Evolutionary conservation across 2,888 invertebrate species (phyloP), one percentile per base, ranked within the genome.

Genomic region (Cryptocephalus primarius): DNA sequence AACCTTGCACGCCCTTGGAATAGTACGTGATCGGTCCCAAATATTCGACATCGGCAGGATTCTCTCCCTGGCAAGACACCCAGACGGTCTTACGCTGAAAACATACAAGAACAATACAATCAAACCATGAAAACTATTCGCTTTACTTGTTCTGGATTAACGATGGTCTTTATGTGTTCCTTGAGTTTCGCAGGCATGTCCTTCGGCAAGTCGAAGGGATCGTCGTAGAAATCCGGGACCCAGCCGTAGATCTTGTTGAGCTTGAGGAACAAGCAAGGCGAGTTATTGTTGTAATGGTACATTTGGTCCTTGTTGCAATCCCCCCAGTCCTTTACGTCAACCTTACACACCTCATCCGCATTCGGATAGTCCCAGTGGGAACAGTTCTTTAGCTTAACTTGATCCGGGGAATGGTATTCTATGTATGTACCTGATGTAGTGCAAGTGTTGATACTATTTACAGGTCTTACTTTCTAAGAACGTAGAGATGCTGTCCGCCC

Each of bases 221-320:
- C 78, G 61, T 88, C 83, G 65, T 87, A 93, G 62, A 79, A 87
- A 32, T 84, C 77, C 0, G 95, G 94, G 53, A 77, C 74, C 94
- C 94, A 95, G 12, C 83, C 89, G 60, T 82, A 93, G 62, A 94
- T 93, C 78, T 88, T 92, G 73, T 99, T 99, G 36, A 99, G 74
- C 68, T 97, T 97, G 47, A 99, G 76, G 66, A 96, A 86, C 53
- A 97, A 78, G 71, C 99, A 99, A 0, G 97, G 97, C 13, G 86
- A 83, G 39, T 92, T 93, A 64, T 85, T 84, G 66, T 89, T 86
- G 70, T 90, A 97, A 49, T 90, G 93, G 69, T 86, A 99, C 59
- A 82, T 77, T 62, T 91, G 86, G 54, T 87, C 87, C 57, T 82
- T 82, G 9, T 83, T 84, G 69, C 95, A 96, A 0, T 84, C 83